phyloP scores from a whole-genome alignment of 2,113 vertebrate species.

The Brachyhypopomus occidentalis region DNA sequence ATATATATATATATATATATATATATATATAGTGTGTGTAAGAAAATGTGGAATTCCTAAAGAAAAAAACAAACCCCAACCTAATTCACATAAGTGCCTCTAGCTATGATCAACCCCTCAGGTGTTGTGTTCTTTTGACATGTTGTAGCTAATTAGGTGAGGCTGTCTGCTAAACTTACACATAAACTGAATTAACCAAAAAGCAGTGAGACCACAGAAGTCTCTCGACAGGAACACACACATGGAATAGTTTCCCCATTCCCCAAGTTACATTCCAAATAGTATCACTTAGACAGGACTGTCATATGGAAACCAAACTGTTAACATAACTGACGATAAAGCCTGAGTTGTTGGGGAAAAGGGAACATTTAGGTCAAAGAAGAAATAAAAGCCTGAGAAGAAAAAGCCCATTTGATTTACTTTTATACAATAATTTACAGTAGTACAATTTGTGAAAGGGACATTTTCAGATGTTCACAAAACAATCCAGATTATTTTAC shows the following conservation, averaged over 20 bases:
- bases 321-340: slow-evolving; percentile 80
- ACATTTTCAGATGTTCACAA: slow-evolving; percentile 81
- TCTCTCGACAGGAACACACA: slow-evolving; percentile 66
- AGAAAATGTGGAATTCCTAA: slow-evolving; percentile 77
- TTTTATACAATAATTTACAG: slow-evolving; percentile 99
- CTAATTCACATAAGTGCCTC: slow-evolving; percentile 69
- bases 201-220: slow-evolving; percentile 66
- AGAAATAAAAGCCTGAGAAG: slow-evolving; percentile 89
- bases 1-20: slow-evolving; percentile 60
- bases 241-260: slow-evolving; percentile 78
- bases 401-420: slow-evolving; percentile 87
- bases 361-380: slow-evolving; percentile 65
- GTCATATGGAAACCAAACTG: slow-evolving; percentile 73
- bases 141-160: slow-evolving; percentile 59
- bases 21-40: slow-evolving; percentile 58
- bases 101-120: slow-evolving; percentile 69
- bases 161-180: slow-evolving; percentile 64
- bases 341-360: slow-evolving; percentile 92
- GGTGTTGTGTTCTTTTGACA: slow-evolving; percentile 52
- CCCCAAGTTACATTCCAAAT: slow-evolving; percentile 89
- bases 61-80: slow-evolving; percentile 66
- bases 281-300: slow-evolving; percentile 76
- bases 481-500: slow-evolving; percentile 86
- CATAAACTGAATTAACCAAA: slow-evolving; percentile 67
- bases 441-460: slow-evolving; percentile 80